These are phyloP conservation scores for Anoplophora glabripennis DNA, from an alignment of 1,140 invertebrate genomes.

Conservation along the genomic window DNA sequence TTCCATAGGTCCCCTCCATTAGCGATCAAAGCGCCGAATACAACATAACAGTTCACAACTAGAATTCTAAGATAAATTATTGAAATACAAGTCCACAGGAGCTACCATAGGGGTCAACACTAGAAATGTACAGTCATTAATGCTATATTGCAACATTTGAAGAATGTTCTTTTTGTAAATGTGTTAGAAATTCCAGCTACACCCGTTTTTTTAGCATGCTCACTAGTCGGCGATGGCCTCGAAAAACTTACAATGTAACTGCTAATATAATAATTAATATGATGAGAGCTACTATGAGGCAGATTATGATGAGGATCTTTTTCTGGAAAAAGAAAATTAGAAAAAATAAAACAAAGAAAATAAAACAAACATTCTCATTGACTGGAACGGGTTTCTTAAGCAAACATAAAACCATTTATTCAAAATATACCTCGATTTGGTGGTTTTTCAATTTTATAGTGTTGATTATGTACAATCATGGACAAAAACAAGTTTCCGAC, in stretches of 20 bases:
- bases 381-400: too few relatives aligned
- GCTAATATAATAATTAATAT: constrained; percentile 70
- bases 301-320: constrained; percentile 82
- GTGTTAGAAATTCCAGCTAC: not conserved
- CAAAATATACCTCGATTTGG: too few relatives aligned
- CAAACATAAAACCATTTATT: too few relatives aligned
- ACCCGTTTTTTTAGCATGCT: constrained; percentile 2
- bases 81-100: too few relatives aligned
- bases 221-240: not conserved
- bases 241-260: constrained; percentile 16
- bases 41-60: too few relatives aligned
- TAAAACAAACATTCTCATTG: constrained; percentile 13
- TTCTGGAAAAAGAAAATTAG: constrained; percentile 76
- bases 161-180: constrained; percentile 5
- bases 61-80: too few relatives aligned
- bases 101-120: too few relatives aligned
- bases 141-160: constrained; percentile 6
- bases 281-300: constrained; percentile 69
- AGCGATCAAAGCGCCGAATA: too few relatives aligned
- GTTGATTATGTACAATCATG: too few relatives aligned
- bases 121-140: not conserved
- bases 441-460: too few relatives aligned
- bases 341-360: constrained; percentile 40
- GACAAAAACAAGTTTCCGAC: too few relatives aligned
- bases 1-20: too few relatives aligned